Evolutionary conservation across 2,888 invertebrate species (phyloP).

Genomic region (Meandrusa payeni): DNA sequence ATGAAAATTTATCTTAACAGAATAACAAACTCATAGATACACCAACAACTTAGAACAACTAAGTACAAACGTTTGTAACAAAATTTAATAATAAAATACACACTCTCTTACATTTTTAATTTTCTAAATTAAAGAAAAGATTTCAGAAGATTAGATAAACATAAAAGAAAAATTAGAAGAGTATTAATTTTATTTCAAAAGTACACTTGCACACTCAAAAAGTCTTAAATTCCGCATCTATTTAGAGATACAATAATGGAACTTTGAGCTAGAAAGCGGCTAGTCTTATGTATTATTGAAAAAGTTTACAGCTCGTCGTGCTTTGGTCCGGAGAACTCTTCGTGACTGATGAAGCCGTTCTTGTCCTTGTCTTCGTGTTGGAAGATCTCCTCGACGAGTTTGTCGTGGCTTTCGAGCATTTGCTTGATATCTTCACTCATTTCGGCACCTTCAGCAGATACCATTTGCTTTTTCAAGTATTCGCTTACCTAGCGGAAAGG

Average conservation of each 20-base stretch:
- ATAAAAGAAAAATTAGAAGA: neutral
- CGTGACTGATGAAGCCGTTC: conserved; percentile 97
- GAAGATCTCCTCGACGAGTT: conserved; percentile 97
- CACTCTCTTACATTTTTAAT: neutral
- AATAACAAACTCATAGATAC: conserved; percentile 49
- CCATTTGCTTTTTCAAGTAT: conserved; percentile 95
- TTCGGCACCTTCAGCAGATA: conserved; percentile 87
- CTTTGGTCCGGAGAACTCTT: conserved; percentile 98
- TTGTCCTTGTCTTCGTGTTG: conserved; percentile 98
- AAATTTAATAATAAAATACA: conserved; percentile 7
- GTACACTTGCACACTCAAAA: conserved; percentile 21
- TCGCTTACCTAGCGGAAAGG: conserved; percentile 87
- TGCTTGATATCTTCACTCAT: conserved; percentile 89
- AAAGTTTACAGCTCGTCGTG: conserved; percentile 94
- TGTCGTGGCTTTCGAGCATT: conserved; percentile 93
- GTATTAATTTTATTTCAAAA: neutral
- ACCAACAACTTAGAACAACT: conserved; percentile 56
- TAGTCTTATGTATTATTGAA: conserved; percentile 25
- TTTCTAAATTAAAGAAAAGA: neutral
- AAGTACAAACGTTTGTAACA: conserved; percentile 55
- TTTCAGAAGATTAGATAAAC: neutral
- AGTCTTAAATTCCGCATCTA: conserved; percentile 22
- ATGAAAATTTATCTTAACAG: conserved; percentile 30
- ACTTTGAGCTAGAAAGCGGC: conserved; percentile 24
- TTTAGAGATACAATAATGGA: conserved; percentile 17